Percentiles rank a stretch among this genome's conserved stretches.
These are phyloP conservation scores for Parauchenoglanis punctatus DNA, from an alignment of 2,797 vertebrate genomes.

Conservation along the genomic window DNA sequence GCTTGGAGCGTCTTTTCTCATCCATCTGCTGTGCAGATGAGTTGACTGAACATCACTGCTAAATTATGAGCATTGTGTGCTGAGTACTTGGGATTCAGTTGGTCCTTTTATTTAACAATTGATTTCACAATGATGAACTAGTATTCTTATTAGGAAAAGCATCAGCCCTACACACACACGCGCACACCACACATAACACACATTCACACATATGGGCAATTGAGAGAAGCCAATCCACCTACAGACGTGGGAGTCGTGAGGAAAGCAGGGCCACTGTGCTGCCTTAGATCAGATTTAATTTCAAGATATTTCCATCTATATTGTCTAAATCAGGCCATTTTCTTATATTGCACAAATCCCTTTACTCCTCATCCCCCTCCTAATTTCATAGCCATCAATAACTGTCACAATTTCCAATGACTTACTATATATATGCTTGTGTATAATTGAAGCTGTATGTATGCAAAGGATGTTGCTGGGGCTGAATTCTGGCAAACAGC, in stretches of 20 bases:
- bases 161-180: background rate
- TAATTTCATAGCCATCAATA: background rate
- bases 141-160: background rate
- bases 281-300: background rate
- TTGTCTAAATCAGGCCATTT: background rate
- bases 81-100: background rate
- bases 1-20: conserved; percentile 15
- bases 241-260: background rate
- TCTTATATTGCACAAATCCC: background rate
- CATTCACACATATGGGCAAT: background rate
- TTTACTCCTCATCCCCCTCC: background rate
- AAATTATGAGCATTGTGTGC: background rate
- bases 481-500: background rate
- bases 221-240: background rate
- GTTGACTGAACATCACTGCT: background rate
- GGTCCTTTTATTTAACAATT: background rate
- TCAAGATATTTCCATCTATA: background rate
- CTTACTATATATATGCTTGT: background rate
- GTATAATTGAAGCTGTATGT: background rate
- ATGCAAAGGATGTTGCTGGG: background rate
- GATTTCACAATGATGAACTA: background rate
- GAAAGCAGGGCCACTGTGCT: background rate
- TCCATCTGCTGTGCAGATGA: conserved; percentile 5
- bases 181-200: background rate
- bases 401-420: background rate